Evolutionary conservation across 2,797 vertebrate species (phyloP).

Genomic region (Pempheris klunzingeri): DNA sequence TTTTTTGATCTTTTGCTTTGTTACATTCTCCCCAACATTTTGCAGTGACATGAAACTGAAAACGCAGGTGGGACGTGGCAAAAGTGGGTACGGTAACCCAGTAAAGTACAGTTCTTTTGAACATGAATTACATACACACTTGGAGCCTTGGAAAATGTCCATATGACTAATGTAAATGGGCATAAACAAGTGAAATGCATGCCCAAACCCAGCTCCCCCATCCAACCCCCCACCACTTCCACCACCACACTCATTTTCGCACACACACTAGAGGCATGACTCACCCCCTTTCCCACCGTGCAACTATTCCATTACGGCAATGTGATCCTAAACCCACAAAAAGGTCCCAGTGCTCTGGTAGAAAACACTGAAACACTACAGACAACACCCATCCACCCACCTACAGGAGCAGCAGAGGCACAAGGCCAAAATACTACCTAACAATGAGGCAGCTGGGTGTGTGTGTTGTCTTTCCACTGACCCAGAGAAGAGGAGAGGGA

Average conservation of each 20-base stretch:
- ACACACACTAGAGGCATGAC: slow-evolving; percentile 47
- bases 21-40: neutral
- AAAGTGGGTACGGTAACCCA: neutral
- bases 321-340: slow-evolving; percentile 54
- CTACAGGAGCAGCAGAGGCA: slow-evolving; percentile 28
- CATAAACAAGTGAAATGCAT: slow-evolving; percentile 39
- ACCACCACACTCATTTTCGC: slow-evolving; percentile 26
- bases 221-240: neutral
- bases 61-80: too few relatives aligned
- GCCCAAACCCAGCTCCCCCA: neutral
- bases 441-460: slow-evolving; percentile 19
- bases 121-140: neutral
- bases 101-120: slow-evolving; percentile 4
- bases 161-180: slow-evolving; percentile 35
- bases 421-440: slow-evolving; percentile 37
- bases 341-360: slow-evolving; percentile 49
- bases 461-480: slow-evolving; percentile 14
- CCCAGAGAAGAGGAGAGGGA: neutral
- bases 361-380: slow-evolving; percentile 55
- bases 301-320: slow-evolving; percentile 55
- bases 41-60: too few relatives aligned
- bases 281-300: slow-evolving; percentile 49
- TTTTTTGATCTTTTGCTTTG: neutral
- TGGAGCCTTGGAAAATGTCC: slow-evolving; percentile 15
- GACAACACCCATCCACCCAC: slow-evolving; percentile 55